Evolutionary conservation across 2,797 vertebrate genomes (phyloP).

Genomic region (Hozukius guyotensis): DNA sequence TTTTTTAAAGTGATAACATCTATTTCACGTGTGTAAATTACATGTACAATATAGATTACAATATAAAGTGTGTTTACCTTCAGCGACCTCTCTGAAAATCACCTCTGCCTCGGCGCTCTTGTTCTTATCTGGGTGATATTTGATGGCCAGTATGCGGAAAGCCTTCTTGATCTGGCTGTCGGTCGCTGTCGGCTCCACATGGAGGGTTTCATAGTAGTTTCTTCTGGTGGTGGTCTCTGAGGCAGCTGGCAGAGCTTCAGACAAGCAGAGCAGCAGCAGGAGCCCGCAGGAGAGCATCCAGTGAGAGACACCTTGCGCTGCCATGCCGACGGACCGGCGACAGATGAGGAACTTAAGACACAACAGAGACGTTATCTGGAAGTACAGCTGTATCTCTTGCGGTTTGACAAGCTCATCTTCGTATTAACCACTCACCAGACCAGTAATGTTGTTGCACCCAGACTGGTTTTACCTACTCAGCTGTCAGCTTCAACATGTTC

Average conservation of each 20-base stretch:
- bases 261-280: constrained; percentile 45
- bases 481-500: neutral
- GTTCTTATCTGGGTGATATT: constrained; percentile 81
- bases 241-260: neutral
- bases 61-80: constrained; percentile 64
- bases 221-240: neutral
- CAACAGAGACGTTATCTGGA: neutral
- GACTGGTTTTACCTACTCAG: neutral
- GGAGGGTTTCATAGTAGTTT: constrained; percentile 63
- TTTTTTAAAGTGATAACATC: neutral
- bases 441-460: neutral
- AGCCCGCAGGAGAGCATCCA: constrained; percentile 18
- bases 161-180: constrained; percentile 66
- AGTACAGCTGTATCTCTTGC: neutral
- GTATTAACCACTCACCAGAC: neutral
- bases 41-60: neutral
- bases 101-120: constrained; percentile 70
- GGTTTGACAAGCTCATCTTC: constrained; percentile 19
- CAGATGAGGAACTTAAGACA: neutral
- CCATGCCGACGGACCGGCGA: constrained; percentile 26
- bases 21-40: neutral
- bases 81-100: constrained; percentile 73
- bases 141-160: constrained; percentile 71
- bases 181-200: constrained; percentile 52
- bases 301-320: neutral